Evolutionary conservation across 1,140 invertebrate species (phyloP), one percentile per base, ranked within the genome.

Genomic region (Rhyzopertha dominica): DNA sequence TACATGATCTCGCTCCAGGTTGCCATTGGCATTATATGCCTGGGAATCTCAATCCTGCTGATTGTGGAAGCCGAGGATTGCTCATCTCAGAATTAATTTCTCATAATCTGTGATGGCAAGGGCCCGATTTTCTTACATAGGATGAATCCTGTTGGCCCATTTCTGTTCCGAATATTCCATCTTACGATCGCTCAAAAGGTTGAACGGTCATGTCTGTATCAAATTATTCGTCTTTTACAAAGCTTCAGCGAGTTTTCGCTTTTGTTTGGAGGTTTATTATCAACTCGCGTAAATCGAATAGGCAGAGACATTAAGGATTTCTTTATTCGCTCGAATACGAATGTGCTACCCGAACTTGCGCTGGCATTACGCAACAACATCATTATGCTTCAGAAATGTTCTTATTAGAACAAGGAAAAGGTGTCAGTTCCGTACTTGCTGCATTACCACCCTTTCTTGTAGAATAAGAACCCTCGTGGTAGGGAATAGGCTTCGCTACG

Each of bases 31-130:
- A 13, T 23, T n/a, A n/a, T n/a, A n/a, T n/a, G n/a, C 3, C 14
- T 13, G 36, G 31, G 22, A 17, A 22, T 36, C n/a, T 9, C 20
- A 36, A 36, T 23, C n/a, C 13, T 36, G 20, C 24, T 7, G 17
- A 16, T 19, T 18, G 10, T n/a, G 4, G 34, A 13, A 12, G 19
- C 34, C 3, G 4, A 36, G 24, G 20, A 23, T 36, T 20, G 4
- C 14, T 13, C 19, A 22, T 2, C 10, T 12, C 34, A 5, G 19
- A 23, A n/a, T 20, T 13, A 7, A 8, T 13, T 22, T 36, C 34
- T 9, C 4, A 23, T 36, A 12, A 3, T 5, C 4, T 5, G 3
- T 36, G 12, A 12, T 36, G 19, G 14, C 5, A 20, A 12, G n/a
- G 19, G 24, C 3, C 2, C 10, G 20, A 23, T 10, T 20, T 36